Evolutionary conservation across 2,797 vertebrate genomes (phyloP), one percentile per base, ranked within the genome.

Genomic region (Manis crassicaudata): DNA sequence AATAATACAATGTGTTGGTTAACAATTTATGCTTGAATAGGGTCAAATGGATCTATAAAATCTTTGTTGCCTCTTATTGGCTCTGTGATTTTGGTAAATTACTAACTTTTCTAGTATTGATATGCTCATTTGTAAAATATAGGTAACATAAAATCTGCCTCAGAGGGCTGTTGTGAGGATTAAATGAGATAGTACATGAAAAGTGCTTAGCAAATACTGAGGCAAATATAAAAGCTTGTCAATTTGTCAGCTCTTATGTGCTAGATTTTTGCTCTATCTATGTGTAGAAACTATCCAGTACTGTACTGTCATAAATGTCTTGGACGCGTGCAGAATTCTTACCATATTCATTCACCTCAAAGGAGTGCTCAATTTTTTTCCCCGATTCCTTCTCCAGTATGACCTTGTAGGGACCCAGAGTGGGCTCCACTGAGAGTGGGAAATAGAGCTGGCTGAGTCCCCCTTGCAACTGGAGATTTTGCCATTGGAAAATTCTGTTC

Each of bases 301-400:
- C 5, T 54, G 14, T 58, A 58, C 58, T 68, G 13, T 88, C 27
- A 23, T 40, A 62, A 65, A n/a, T 58, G 14, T 5, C 52, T 93
- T 52, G 6, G 14, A 8, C 4, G 20, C 5, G 14, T 67, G 12
- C 1, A 67, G 32, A 79, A n/a, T 87, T 95, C 88, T 98, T 98
- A 98, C 98, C 98, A 29, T 98, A 98, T 72, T 98, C 98, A 0
- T 98, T 83, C 96, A 98, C 98, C 1, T 97, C 92, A 95, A 98
- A 98, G 43, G 43, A 5, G 17, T 95, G 98, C 35, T 3, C 23
- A 90, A 94, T 54, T 27, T 1, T 97, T 10, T 12, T 81, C 37
- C 92, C 96, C 6, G 97, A 94, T 14, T 83, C 21, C 54, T 97
- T 98, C 88, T 97, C 63, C 70, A 93, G 75, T 56, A 96, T 87